A percentile compares a stretch with the other conserved stretches of the same genome.
Evolutionary conservation across 2,888 invertebrate species (phyloP).

Genomic region (Ennomos erosarius): DNA sequence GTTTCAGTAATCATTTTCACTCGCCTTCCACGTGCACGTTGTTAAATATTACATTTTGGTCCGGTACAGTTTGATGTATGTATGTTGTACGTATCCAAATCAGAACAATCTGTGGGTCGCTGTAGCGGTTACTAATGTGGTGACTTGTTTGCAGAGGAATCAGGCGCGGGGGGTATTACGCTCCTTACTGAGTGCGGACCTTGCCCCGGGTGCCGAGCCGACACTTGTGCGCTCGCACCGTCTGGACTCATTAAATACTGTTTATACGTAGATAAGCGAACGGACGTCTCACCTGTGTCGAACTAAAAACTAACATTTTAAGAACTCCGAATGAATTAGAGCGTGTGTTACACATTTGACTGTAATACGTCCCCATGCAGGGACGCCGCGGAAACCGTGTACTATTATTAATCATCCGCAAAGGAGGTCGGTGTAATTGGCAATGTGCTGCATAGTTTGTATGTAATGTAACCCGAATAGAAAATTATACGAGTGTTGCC

Average conservation of each 20-base stretch:
- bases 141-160: constrained; percentile 87
- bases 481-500: constrained; percentile 8
- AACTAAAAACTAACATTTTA: constrained; percentile 1
- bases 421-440: constrained; percentile 17
- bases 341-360: constrained; percentile 1
- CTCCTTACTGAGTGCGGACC: constrained; percentile 87
- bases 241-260: constrained; percentile 15
- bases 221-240: constrained; percentile 19
- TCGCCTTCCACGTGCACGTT: not conserved
- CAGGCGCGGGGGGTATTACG: constrained; percentile 89
- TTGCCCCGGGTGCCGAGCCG: constrained; percentile 4
- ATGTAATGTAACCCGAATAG: constrained; percentile 11
- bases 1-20: not conserved
- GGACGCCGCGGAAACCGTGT: constrained; percentile 12
- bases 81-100: not conserved
- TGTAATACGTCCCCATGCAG: too few relatives aligned
- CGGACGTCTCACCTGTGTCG: constrained; percentile 23
- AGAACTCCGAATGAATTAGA: not conserved
- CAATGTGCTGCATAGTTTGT: constrained; percentile 26
- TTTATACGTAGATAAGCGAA: constrained; percentile 18
- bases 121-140: constrained; percentile 56
- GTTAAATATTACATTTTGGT: constrained; percentile 9
- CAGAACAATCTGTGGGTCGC: not conserved
- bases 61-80: not conserved
- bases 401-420: constrained; percentile 14